phyloP scores from a whole-genome alignment of 2,113 vertebrate genomes.

The Tringa solitaria region DNA sequence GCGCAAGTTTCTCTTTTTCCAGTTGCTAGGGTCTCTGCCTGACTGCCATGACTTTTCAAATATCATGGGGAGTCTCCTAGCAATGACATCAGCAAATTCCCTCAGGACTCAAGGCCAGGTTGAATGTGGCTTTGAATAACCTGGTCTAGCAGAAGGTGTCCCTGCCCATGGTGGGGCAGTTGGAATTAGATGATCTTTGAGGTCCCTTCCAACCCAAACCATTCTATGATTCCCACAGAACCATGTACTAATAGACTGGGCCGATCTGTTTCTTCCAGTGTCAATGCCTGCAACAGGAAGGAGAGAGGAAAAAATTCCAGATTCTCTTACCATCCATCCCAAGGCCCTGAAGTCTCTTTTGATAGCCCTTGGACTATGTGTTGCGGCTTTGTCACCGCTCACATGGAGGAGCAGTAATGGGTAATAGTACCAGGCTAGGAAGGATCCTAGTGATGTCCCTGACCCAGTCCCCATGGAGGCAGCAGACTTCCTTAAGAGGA shows the following conservation, averaged over 20 bases:
- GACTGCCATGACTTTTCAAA: not conserved
- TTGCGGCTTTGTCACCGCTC: not conserved
- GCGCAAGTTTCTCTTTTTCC: not conserved
- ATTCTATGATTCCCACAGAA: not conserved
- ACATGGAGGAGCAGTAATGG: not conserved
- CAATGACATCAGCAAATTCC: not conserved
- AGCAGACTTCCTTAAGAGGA: not conserved
- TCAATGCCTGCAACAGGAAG: not conserved
- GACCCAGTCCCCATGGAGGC: not conserved
- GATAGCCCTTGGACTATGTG: not conserved
- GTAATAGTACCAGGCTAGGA: not conserved
- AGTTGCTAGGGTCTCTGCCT: not conserved
- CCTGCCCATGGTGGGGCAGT: not conserved
- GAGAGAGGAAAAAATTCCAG: not conserved
- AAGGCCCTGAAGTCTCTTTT: not conserved
- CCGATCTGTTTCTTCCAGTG: not conserved
- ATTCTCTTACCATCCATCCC: not conserved
- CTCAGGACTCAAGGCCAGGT: not conserved
- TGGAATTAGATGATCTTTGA: not conserved
- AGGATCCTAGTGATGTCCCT: not conserved
- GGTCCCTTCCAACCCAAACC: not conserved
- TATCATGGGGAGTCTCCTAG: not conserved
- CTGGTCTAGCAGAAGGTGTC: not conserved
- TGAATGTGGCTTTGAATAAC: not conserved
- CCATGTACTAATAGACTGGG: not conserved